phyloP scores from a whole-genome alignment of 2,888 invertebrate genomes.

The Ennomos quercinarius region DNA sequence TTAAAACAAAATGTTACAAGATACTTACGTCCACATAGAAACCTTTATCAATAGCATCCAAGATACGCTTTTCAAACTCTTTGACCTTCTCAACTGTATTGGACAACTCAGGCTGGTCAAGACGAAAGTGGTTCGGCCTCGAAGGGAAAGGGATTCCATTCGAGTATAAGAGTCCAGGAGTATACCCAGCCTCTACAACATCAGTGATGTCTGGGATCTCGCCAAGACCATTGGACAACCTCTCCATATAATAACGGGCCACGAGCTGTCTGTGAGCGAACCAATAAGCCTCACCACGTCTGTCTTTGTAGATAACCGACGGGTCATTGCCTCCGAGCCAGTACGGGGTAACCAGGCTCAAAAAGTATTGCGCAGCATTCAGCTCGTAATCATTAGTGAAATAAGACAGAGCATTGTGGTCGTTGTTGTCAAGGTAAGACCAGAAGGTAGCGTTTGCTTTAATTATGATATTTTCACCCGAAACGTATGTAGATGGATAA shows the following conservation, averaged over 20 bases:
- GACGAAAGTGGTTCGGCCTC: slow-evolving; percentile 67
- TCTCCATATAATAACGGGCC: slow-evolving; percentile 86
- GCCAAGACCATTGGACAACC: slow-evolving; percentile 80
- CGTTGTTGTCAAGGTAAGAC: slow-evolving; percentile 78
- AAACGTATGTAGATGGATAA: slow-evolving; percentile 82
- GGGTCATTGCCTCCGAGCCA: slow-evolving; percentile 60
- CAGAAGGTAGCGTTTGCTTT: slow-evolving; percentile 58
- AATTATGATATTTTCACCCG: slow-evolving; percentile 88
- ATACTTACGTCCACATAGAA: no score
- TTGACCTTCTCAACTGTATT: no score
- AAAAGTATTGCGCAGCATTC: slow-evolving; percentile 87
- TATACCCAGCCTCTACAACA: slow-evolving; percentile 81
- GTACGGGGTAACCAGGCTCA: slow-evolving; percentile 86
- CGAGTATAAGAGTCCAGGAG: slow-evolving; percentile 80
- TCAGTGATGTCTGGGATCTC: slow-evolving; percentile 56
- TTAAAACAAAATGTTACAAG: no score
- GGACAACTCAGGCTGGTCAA: no score
- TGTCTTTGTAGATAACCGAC: slow-evolving; percentile 44
- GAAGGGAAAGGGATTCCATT: slow-evolving; percentile 84
- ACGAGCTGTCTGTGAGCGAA: slow-evolving; percentile 88
- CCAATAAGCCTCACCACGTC: slow-evolving; percentile 84
- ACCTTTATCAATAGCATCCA: no score
- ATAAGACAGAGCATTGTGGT: slow-evolving; percentile 86
- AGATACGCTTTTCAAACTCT: no score
- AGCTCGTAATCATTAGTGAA: slow-evolving; percentile 88